phyloP scores from a whole-genome alignment of 2,888 invertebrate genomes.

The Camponotus fellah region DNA sequence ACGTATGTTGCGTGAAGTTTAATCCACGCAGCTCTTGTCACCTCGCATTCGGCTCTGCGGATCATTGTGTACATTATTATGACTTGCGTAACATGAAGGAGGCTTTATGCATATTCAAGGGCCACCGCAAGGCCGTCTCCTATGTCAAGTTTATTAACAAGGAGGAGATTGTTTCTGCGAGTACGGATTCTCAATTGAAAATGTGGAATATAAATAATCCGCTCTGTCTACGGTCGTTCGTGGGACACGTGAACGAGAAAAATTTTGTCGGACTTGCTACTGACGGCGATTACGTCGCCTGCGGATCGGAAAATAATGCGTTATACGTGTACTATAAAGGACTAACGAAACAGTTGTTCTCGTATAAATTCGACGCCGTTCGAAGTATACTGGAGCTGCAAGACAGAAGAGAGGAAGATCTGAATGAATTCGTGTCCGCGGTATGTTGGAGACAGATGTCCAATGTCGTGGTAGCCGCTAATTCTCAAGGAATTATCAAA shows the following conservation, averaged over 20 bases:
- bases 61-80: conserved; percentile 98
- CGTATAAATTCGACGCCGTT: conserved; percentile 94
- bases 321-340: conserved; percentile 97
- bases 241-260: conserved; percentile 97
- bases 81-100: conserved; percentile 95
- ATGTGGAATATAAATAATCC: conserved; percentile 95
- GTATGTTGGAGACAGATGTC: conserved; percentile 96
- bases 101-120: conserved; percentile 93
- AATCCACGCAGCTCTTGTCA: conserved; percentile 94
- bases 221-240: conserved; percentile 94
- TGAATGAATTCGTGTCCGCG: conserved; percentile 97
- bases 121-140: conserved; percentile 97
- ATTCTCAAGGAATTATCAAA: conserved; percentile 97
- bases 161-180: conserved; percentile 95
- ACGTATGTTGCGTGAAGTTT: conserved; percentile 98
- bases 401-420: conserved; percentile 93
- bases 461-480: conserved; percentile 96
- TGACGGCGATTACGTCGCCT: conserved; percentile 96
- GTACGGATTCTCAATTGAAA: conserved; percentile 96
- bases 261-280: conserved; percentile 98
- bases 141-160: conserved; percentile 96
- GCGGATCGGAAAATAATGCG: conserved; percentile 98
- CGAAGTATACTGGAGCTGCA: conserved; percentile 91
- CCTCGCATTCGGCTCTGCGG: conserved; percentile 98
- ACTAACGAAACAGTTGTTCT: conserved; percentile 94